These are phyloP conservation scores for Pseudomyrmex flavicornis DNA, from an alignment of 1,140 invertebrate genomes.

Conservation along the genomic window DNA sequence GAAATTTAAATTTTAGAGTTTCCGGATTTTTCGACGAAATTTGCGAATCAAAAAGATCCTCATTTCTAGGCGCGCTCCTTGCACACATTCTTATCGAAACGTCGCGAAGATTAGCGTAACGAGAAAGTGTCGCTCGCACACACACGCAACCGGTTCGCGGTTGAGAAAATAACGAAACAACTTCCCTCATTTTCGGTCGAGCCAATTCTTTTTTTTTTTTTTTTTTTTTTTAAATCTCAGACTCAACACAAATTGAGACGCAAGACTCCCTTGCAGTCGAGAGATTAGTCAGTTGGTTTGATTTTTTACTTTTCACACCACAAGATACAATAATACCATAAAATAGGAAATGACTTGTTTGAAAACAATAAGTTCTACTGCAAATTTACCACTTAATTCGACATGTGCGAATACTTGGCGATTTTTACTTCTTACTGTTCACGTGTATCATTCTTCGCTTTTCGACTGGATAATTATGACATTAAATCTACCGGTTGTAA, in stretches of 20 bases:
- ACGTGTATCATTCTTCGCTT: no score
- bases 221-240: slow-evolving; percentile 53
- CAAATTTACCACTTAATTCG: slow-evolving; percentile 83
- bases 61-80: slow-evolving; percentile 75
- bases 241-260: slow-evolving; percentile 39
- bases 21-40: slow-evolving; percentile 57
- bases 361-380: slow-evolving; percentile 83
- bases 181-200: slow-evolving; percentile 57
- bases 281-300: slow-evolving; percentile 18
- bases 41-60: slow-evolving; percentile 76
- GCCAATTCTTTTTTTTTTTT: slow-evolving; percentile 40
- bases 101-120: slow-evolving; percentile 20
- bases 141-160: slow-evolving; percentile 35
- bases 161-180: slow-evolving; percentile 31
- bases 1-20: neutral
- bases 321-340: slow-evolving; percentile 43
- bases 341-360: slow-evolving; percentile 71
- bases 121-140: slow-evolving; percentile 25
- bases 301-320: slow-evolving; percentile 46
- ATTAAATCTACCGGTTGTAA: no score
- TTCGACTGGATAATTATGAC: no score
- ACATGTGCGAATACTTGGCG: slow-evolving; percentile 77
- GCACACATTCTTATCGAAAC: slow-evolving; percentile 67
- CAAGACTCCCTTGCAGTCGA: slow-evolving; percentile 36
- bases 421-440: neutral